Evolutionary conservation across 2,797 vertebrate species (phyloP).

Genomic region (Acanthiza pusilla): DNA sequence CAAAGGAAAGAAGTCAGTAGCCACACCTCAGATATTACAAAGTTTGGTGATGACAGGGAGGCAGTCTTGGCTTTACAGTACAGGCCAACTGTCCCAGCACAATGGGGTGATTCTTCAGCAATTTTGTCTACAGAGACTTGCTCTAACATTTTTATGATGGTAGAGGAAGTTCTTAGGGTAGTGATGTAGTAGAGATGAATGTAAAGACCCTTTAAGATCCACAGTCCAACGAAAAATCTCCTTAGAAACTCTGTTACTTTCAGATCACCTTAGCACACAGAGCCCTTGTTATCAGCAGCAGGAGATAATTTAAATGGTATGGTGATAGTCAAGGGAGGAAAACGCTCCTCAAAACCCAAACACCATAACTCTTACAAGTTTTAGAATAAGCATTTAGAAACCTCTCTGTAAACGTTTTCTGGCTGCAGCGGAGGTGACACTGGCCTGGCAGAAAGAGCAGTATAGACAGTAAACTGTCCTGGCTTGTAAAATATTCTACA

Average conservation of each 20-base stretch:
- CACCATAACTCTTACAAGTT: neutral
- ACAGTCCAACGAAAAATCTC: neutral
- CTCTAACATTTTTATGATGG: neutral
- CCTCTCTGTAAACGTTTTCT: neutral
- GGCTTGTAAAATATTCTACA: neutral
- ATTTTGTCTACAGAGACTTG: neutral
- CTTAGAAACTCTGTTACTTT: neutral
- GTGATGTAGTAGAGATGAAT: neutral
- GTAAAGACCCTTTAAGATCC: neutral
- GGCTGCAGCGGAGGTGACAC: neutral
- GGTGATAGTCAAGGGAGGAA: neutral
- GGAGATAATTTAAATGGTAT: neutral
- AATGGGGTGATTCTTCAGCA: neutral
- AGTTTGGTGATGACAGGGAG: neutral
- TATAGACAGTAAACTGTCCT: neutral
- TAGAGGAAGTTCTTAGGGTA: neutral
- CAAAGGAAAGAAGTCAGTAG: neutral
- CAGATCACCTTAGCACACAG: neutral
- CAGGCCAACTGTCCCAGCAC: neutral
- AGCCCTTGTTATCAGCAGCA: neutral
- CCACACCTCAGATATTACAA: neutral
- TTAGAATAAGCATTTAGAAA: neutral
- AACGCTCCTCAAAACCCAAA: fast-evolving
- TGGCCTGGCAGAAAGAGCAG: neutral
- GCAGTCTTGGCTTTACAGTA: neutral